These are phyloP conservation scores for Wasmannia auropunctata DNA, from an alignment of 1,140 invertebrate species.

Conservation along the genomic window DNA sequence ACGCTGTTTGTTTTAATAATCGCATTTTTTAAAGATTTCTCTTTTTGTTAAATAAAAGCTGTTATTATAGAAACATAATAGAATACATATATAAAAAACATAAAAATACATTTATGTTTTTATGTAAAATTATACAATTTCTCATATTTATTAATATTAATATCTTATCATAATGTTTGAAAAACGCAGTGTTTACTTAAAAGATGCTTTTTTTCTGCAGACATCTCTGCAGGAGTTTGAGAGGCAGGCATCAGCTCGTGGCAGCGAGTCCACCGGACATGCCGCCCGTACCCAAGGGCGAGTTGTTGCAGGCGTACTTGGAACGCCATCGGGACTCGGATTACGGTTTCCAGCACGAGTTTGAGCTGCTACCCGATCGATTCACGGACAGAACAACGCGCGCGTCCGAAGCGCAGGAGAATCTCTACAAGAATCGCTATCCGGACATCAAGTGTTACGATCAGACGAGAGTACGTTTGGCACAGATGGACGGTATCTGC, in stretches of 20 bases:
- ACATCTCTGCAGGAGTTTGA: conserved; percentile 87
- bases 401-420: conserved; percentile 95
- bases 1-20: background rate
- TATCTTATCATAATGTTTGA: background rate
- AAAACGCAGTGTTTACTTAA: conserved; percentile 58
- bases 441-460: conserved; percentile 97
- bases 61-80: background rate
- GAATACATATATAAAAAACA: background rate
- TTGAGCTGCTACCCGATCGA: conserved; percentile 93
- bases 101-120: background rate
- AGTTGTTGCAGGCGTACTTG: conserved; percentile 90
- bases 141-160: background rate
- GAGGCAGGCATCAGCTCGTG: conserved; percentile 89
- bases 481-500: conserved; percentile 90
- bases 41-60: background rate
- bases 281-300: conserved; percentile 90
- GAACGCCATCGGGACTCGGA: conserved; percentile 94
- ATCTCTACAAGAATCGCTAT: conserved; percentile 94
- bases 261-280: conserved; percentile 91
- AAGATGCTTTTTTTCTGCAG: conserved; percentile 78
- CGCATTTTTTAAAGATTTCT: background rate
- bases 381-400: conserved; percentile 94
- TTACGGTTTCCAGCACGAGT: conserved; percentile 95
- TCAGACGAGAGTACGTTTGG: conserved; percentile 94
- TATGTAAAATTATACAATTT: background rate